Base-by-base conservation (phyloP, 2,888 invertebrate genomes). In the Caenorhabditis macrosperma region DNA sequence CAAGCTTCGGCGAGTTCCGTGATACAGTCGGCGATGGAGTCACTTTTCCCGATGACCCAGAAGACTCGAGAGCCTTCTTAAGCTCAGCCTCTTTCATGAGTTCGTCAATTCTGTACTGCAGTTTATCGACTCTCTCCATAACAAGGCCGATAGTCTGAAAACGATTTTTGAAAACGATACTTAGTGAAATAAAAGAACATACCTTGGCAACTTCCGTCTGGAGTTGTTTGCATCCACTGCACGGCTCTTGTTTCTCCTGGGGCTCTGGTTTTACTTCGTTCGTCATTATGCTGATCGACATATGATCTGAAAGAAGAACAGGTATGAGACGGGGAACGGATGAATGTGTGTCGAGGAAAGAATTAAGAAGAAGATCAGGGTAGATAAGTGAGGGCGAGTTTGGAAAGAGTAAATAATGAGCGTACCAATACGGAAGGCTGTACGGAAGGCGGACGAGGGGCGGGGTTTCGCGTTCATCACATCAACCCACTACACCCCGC, bases 241-340 rank as follows among this genome's bases (percentile, higher is more conserved):
- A 59, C 71, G 3, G 30, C 52, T 46, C n/a, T 57, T 50, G 3
- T 9, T 9, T 24, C 50, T 26, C 12, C 26, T 5, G 38, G 15
- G 38, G 2, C 38, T 38, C 38, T 38, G 6, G 9, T 12, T 38
- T 12, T 2, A 2, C 12, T 12, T 38, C 38, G 38, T 15, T 12
- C 3, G 38, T 38, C 38, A 38, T 57, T 10, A 72, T 57, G 38
- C 48, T 72, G 55, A 72, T 75, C 61, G 67, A 67, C 60, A 67
- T 67, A 30, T 50, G 33, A 46, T 15, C 48, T 28, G 44, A 26
- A 35, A 50, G 22, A 33, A 61, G 22, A 50, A 35, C 48, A 24
- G n/a, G 52, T 15, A 9, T 52, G 24, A 28, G 20, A 20, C 1
- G 15, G 28, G 1, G 33, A 24, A 41, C 22, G 20, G 59, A 41